phyloP scores from a whole-genome alignment of 2,797 vertebrate genomes.

The Stomatorhinus walkeri region DNA sequence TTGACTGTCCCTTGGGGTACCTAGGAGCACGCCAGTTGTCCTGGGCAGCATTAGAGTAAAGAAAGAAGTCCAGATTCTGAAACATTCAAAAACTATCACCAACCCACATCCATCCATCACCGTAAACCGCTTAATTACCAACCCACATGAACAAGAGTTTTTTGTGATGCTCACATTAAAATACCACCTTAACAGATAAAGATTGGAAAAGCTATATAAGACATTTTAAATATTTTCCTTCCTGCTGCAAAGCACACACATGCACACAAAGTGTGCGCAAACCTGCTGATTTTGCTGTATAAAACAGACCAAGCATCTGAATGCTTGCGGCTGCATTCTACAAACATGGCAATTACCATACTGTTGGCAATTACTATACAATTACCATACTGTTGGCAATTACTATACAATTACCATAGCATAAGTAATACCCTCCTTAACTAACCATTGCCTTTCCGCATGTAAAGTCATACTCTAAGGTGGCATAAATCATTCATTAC shows the following conservation, averaged over 20 bases:
- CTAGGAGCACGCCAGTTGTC: background rate
- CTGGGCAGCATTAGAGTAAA: background rate
- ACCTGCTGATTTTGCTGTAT: background rate
- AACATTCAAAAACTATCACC: background rate
- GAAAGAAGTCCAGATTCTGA: background rate
- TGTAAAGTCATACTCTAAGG: background rate
- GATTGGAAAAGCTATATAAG: background rate
- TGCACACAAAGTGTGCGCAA: background rate
- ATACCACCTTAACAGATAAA: background rate
- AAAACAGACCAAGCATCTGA: background rate
- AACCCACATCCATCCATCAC: background rate
- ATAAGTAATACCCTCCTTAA: background rate
- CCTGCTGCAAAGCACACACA: background rate
- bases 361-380: background rate
- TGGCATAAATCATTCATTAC: background rate
- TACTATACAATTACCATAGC: background rate
- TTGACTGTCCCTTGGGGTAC: background rate
- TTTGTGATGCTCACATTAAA: background rate
- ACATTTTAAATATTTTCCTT: background rate
- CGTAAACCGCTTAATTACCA: background rate
- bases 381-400: background rate
- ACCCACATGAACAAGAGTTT: background rate
- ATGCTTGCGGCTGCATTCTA: background rate
- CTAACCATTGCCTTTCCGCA: background rate
- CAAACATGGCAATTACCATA: background rate